These are phyloP conservation scores for Agapornis canus DNA, from an alignment of 2,797 vertebrate genomes.

Conservation along the genomic window DNA sequence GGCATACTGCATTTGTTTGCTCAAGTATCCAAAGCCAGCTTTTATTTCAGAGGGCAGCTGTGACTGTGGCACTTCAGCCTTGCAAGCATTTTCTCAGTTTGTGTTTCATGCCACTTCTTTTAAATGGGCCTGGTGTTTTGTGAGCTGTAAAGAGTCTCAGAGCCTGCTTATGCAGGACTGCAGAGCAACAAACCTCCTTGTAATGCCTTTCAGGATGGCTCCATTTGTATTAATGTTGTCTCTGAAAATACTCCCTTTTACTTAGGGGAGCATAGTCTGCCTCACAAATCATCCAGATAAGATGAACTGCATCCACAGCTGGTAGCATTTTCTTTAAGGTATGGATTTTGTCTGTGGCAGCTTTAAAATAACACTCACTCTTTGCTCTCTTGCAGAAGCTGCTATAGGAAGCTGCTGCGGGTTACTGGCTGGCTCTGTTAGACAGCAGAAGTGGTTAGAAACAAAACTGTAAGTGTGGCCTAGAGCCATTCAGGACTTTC, in stretches of 20 bases:
- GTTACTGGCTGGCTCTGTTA: neutral
- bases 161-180: neutral
- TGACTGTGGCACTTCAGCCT: neutral
- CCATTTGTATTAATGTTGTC: neutral
- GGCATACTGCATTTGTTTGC: neutral
- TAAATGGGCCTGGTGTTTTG: conserved; percentile 25
- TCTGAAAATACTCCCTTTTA: conserved; percentile 15
- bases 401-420: neutral
- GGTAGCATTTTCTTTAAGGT: neutral
- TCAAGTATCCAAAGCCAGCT: neutral
- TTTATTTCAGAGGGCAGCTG: neutral
- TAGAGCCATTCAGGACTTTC: neutral
- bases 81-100: neutral
- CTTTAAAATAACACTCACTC: neutral
- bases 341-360: neutral
- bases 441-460: neutral
- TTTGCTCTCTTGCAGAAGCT: neutral
- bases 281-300: neutral
- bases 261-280: neutral
- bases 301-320: neutral
- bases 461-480: neutral
- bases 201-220: conserved; percentile 36
- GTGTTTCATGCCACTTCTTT: conserved; percentile 27
- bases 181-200: conserved; percentile 28
- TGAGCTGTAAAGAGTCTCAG: conserved; percentile 26